Evolutionary conservation across 2,888 invertebrate genomes (phyloP), one percentile per base, ranked within the genome.

Genomic region (Lymantria dispar): DNA sequence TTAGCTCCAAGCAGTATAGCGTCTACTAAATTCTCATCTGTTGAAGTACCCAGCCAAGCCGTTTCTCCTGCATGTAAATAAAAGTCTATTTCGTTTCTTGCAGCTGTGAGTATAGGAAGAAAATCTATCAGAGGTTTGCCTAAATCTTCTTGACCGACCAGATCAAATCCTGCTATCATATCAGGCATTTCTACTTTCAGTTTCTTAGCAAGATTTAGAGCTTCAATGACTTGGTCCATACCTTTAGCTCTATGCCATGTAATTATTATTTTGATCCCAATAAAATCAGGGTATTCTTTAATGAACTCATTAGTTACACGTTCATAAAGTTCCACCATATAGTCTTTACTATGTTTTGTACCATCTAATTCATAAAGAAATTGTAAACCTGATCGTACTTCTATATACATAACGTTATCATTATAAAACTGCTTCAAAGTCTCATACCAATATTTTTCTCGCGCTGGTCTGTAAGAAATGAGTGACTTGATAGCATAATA

Each of bases 1-100:
- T 94, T 94, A 0, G 95, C 91, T 36, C 95, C 95, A 39, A 97
- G 78, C 10, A 96, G 80, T 22, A 96, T 83, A 0, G 97, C 96
- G 70, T 97, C 97, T 11, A 96, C 80, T 30, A 97, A 80, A 78
- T 97, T 96, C 61, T 94, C 93, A 72, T 97, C 96, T 0, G 93
- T 90, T 0, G 87, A 64, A 8, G 85, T 87, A 8, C 94, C 95
- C 60, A 89, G 92, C 95, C 95, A 95, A 68, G 95, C 94, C 0
- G 96, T 96, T 81, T 97, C 96, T 0, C 96, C 97, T 0, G 95
- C 95, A 72, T 97, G 96, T 62, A 96, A 95, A 69, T 93, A 96
- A 65, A 93, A 95, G 43, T 94, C 89, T 11, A 96, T 84, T 1
- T 92, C 79, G 0, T 89, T 80, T 38, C 92, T 90, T 0, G 92